Conservation (phyloP, 1,140 invertebrate species). For the Trichoplusia ni region DNA sequence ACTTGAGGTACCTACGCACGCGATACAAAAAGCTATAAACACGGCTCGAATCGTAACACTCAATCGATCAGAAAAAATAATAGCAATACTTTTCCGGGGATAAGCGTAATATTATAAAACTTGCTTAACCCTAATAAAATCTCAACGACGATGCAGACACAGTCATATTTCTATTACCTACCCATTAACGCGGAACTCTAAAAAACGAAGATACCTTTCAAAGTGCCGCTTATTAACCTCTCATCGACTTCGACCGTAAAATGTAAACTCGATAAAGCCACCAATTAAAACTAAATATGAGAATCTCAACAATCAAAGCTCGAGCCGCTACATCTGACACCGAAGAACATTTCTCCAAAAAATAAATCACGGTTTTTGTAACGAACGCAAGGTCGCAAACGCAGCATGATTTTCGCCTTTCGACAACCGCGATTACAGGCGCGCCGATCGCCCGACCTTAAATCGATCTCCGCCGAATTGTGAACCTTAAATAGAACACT, state of each 20-base stretch:
- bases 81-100: constrained; percentile 16
- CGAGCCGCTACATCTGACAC: constrained; percentile 78
- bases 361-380: constrained; percentile 77
- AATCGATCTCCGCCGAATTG: constrained; percentile 42
- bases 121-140: constrained; percentile 49
- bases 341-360: constrained; percentile 73
- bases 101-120: constrained; percentile 21
- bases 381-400: constrained; percentile 68
- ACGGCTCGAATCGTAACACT: neutral
- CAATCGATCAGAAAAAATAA: constrained; percentile 25
- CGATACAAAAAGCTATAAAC: constrained; percentile 8
- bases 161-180: constrained; percentile 52
- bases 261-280: constrained; percentile 81
- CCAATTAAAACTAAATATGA: constrained; percentile 82
- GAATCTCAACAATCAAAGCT: constrained; percentile 80
- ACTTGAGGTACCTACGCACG: neutral
- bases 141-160: constrained; percentile 40
- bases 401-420: constrained; percentile 77
- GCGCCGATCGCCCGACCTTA: constrained; percentile 28
- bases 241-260: constrained; percentile 81
- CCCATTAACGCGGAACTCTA: constrained; percentile 68
- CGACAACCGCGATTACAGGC: constrained; percentile 53
- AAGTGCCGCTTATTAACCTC: constrained; percentile 81
- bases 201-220: constrained; percentile 77
- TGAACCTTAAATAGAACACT: constrained; percentile 53